These are phyloP conservation scores for Nomada ferruginata DNA, from an alignment of 2,888 invertebrate genomes.

Conservation along the genomic window DNA sequence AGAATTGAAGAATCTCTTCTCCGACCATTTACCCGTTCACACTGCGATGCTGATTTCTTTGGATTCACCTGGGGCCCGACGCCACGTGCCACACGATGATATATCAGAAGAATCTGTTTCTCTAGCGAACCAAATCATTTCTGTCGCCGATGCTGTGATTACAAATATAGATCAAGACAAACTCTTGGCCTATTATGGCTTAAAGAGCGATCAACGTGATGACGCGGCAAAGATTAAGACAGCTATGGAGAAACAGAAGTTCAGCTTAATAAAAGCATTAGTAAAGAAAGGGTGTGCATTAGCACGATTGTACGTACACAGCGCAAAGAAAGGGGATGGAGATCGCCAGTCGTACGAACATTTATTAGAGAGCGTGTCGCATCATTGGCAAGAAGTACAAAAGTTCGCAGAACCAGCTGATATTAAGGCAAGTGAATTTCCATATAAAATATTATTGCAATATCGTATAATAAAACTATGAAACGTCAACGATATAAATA, in stretches of 20 bases:
- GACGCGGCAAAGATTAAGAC: constrained; percentile 94
- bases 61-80: constrained; percentile 86
- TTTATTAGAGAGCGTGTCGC: constrained; percentile 87
- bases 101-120: constrained; percentile 79
- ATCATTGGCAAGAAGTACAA: constrained; percentile 89
- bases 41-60: constrained; percentile 92
- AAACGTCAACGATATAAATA: neutral
- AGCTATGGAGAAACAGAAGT: constrained; percentile 94
- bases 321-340: constrained; percentile 77
- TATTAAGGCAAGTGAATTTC: constrained; percentile 86
- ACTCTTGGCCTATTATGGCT: constrained; percentile 92
- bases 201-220: constrained; percentile 92
- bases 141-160: constrained; percentile 88
- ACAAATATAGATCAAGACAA: constrained; percentile 91
- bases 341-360: constrained; percentile 80
- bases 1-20: constrained; percentile 89
- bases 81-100: constrained; percentile 83
- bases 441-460: neutral
- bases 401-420: constrained; percentile 93
- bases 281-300: constrained; percentile 90
- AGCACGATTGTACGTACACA: constrained; percentile 86
- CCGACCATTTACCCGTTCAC: constrained; percentile 91
- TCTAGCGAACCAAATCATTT: constrained; percentile 86
- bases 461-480: too few species aligned
- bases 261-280: constrained; percentile 91